These are phyloP conservation scores for Eucriotettix oculatus DNA, from an alignment of 2,888 invertebrate genomes.

Conservation along the genomic window DNA sequence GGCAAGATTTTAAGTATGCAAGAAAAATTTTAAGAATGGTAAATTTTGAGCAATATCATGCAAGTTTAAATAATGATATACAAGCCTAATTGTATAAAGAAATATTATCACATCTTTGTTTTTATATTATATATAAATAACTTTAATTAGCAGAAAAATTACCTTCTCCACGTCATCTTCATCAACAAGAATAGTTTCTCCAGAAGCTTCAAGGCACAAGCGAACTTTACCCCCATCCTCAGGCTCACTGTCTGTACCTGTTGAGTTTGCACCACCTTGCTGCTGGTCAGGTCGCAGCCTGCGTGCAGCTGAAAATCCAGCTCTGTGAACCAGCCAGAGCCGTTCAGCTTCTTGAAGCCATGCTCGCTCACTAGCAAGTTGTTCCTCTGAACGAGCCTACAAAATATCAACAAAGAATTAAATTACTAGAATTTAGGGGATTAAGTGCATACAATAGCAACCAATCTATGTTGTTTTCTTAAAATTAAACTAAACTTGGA, in stretches of 20 bases:
- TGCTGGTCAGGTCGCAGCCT: conserved; percentile 17
- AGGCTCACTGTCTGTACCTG: not conserved
- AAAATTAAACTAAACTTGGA: no score
- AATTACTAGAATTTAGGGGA: no score
- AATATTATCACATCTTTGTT: no score
- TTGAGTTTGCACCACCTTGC: not conserved
- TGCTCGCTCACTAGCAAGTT: conserved; percentile 43
- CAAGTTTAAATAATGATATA: no score
- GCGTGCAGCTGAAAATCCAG: conserved; percentile 70
- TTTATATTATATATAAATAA: no score
- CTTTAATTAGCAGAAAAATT: conserved; percentile 2
- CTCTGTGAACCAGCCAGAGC: conserved; percentile 86
- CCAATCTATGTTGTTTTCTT: no score
- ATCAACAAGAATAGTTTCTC: conserved; percentile 72
- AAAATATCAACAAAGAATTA: conserved; percentile 15
- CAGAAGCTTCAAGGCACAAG: conserved; percentile 63
- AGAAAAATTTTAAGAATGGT: not conserved
- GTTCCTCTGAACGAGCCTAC: conserved; percentile 52
- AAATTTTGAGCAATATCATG: no score
- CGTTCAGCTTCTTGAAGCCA: conserved; percentile 55
- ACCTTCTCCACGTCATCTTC: conserved; percentile 94
- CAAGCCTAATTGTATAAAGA: no score
- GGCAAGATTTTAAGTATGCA: not conserved
- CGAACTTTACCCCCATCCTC: conserved; percentile 38
- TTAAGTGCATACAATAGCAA: no score